Base-by-base conservation (phyloP, 1,140 invertebrate species). In the Lordiphosa clarofinis region DNA sequence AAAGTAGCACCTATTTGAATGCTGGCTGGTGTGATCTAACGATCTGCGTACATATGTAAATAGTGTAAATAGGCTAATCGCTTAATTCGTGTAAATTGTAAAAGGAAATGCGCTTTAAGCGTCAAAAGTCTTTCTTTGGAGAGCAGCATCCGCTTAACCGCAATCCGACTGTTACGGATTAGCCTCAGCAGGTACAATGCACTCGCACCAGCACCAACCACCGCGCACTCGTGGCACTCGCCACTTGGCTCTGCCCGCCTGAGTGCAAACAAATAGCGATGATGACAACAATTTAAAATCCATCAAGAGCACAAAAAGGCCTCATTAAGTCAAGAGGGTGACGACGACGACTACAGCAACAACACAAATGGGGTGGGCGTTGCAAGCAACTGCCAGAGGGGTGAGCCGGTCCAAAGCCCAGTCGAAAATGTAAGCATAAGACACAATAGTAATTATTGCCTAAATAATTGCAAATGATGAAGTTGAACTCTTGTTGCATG, bases 371-470 rank as follows among this genome's bases (percentile, higher is more conserved):
- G 59, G 36, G 31, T 72, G 67, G 75, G 61, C 56, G 59, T 49
- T 10, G 15, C 10, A 11, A 8, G n/a, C 19, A 19, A n/a, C 9
- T 31, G 9, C 24, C 21, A 11, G 15, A 44, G 42, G 10, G 13
- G 48, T 38, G 44, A 31, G 12, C 3, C 10, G 47, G 55, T 7
- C 28, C 35, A 11, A 35, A 28, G 24, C 40, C 50, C 15, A 15
- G 15, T 15, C 47, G 50, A 76, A 84, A 88, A 88, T 86, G 81
- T 84, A 65, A 71, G 73, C 86, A 88, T 88, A 88, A 87, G 86
- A 88, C 86, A 88, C 86, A 88, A 87, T 88, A 88, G 86, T 88
- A 88, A 88, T 88, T 88, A 88, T 86, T 88, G 86, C 81, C 86
- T 69, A 87, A 88, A 88, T 88, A 88, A 88, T 87, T 88, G 73